Percentiles rank a stretch among this genome's conserved stretches.
Conservation (phyloP, 1,140 invertebrate genomes). For the silkworm (Bombyx mori) region ASM3026992v2 NC_085111.1:18972501-18973000, state of each 20-base stretch:
- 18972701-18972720: neutral
- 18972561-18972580: too few relatives aligned
- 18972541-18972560: too few relatives aligned
- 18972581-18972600: too few relatives aligned
- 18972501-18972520: too few relatives aligned
- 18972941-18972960: too few relatives aligned
- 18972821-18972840: conserved; percentile 77
- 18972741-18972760: conserved; percentile 80
- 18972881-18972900: conserved; percentile 26
- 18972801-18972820: conserved; percentile 80
- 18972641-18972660: neutral
- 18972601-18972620: too few relatives aligned
- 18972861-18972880: conserved; percentile 29
- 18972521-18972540: too few relatives aligned
- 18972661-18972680: neutral
- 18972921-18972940: conserved; percentile 1
- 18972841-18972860: conserved; percentile 73
- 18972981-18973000: too few relatives aligned
- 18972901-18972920: conserved; percentile 40
- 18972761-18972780: conserved; percentile 78
- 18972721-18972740: conserved; percentile 75
- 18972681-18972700: neutral
- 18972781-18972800: conserved; percentile 83
- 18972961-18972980: too few relatives aligned
- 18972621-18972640: neutral